These are phyloP conservation scores for Mylabris sibirica DNA, from an alignment of 2,888 invertebrate species.

Conservation along the genomic window DNA sequence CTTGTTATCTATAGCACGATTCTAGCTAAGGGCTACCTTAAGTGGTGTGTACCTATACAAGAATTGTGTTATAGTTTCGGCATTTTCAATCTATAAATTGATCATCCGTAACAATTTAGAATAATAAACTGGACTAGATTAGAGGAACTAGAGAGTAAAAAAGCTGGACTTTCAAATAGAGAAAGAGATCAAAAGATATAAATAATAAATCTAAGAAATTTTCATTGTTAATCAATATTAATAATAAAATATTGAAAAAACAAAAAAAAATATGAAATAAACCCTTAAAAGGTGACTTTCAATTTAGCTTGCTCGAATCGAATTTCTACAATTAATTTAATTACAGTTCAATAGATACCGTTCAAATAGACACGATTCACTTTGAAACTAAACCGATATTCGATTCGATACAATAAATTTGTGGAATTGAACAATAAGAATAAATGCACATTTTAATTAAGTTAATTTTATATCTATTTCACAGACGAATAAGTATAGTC, in stretches of 20 bases:
- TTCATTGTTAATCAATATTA: neutral
- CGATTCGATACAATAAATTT: neutral
- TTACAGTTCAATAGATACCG: neutral
- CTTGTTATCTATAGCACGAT: neutral
- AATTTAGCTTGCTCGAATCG: slow-evolving; percentile 1
- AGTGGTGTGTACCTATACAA: neutral
- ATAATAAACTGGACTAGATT: neutral
- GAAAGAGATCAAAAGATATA: neutral
- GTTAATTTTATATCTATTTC: neutral
- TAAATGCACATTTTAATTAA: neutral
- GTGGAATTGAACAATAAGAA: neutral
- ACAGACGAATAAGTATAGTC: neutral
- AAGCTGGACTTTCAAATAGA: neutral
- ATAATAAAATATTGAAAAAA: neutral
- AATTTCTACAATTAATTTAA: slow-evolving; percentile 13
- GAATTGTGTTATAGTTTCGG: slow-evolving; percentile 5
- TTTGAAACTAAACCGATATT: neutral
- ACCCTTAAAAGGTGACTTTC: slow-evolving; percentile 11
- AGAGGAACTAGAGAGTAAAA: neutral
- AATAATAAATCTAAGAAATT: neutral
- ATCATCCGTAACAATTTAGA: slow-evolving; percentile 1
- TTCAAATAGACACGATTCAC: neutral
- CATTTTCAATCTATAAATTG: slow-evolving; percentile 1
- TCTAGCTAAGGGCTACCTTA: neutral
- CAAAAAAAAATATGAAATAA: neutral